These are phyloP conservation scores for Blennius ocellaris DNA, from an alignment of 2,113 vertebrate species.

Conservation along the genomic window DNA sequence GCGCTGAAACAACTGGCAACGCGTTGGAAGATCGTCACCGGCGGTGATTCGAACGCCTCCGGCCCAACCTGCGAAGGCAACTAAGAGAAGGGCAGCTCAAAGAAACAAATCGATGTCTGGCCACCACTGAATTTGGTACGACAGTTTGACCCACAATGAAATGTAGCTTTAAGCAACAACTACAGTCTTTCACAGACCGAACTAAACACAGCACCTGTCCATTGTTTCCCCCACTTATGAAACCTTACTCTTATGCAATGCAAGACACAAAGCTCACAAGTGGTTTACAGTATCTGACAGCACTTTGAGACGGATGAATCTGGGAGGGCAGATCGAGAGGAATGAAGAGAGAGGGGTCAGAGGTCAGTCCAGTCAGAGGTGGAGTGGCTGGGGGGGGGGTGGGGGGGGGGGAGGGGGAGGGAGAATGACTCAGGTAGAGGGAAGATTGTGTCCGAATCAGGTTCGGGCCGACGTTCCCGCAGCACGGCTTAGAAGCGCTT, in stretches of 20 bases:
- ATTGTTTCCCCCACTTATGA: conserved; percentile 9
- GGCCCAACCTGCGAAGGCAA: conserved; percentile 82
- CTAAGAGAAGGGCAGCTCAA: conserved; percentile 77
- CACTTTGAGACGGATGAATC: conserved; percentile 67
- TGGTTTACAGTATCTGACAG: conserved; percentile 71
- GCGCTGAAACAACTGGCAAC: conserved; percentile 45
- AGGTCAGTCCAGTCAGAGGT: conserved; percentile 64
- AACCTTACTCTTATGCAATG: conserved; percentile 52
- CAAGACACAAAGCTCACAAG: conserved; percentile 66
- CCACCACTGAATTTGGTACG: conserved; percentile 75
- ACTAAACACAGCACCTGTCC: conserved; percentile 33
- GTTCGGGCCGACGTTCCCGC: conserved; percentile 42
- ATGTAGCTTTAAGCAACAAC: conserved; percentile 62
- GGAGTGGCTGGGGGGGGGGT: conserved; percentile 7
- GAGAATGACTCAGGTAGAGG: conserved; percentile 20
- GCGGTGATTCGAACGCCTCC: conserved; percentile 63
- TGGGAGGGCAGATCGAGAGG: conserved; percentile 47
- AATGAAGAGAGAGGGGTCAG: conserved; percentile 71
- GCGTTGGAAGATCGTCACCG: conserved; percentile 45
- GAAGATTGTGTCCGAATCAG: conserved; percentile 66
- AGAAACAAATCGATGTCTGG: conserved; percentile 45
- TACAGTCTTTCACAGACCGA: conserved; percentile 48
- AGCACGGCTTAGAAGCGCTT: conserved; percentile 90
- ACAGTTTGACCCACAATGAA: conserved; percentile 75
- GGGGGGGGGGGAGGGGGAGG: background rate